A percentile compares a stretch with the other conserved stretches of the same genome.
Evolutionary conservation across 1,140 invertebrate species (phyloP).

Genomic region (Yoshiicerus persimilis): DNA sequence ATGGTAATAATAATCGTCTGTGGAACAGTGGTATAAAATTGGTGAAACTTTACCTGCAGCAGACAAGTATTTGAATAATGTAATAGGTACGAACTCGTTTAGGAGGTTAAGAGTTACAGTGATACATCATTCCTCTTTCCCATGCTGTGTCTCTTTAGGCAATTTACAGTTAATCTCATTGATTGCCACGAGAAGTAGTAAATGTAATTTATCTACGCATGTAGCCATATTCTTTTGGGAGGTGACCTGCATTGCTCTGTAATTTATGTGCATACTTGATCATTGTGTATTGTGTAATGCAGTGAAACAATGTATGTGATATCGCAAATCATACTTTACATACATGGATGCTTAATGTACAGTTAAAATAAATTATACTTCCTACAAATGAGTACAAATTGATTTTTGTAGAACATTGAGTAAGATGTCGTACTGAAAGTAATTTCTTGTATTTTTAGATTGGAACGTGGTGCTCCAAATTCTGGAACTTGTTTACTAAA

Average conservation of each 20-base stretch:
- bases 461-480: slow-evolving; percentile 76
- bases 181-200: not conserved
- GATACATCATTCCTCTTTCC: not conserved
- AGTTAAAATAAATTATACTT: not conserved
- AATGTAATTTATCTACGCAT: slow-evolving; percentile 1
- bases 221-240: not conserved
- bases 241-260: not conserved
- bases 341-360: not conserved
- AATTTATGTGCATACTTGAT: not conserved
- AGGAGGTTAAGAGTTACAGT: not conserved
- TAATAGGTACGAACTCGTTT: not conserved
- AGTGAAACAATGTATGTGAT: not conserved
- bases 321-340: too few species aligned
- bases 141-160: not conserved
- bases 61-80: not conserved
- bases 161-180: slow-evolving; percentile 18
- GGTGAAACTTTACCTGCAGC: not conserved
- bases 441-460: slow-evolving; percentile 60
- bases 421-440: not conserved
- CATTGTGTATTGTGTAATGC: not conserved
- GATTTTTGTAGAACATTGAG: not conserved
- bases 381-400: not conserved
- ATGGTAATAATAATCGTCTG: too few species aligned
- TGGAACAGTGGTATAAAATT: not conserved
- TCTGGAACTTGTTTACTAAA: slow-evolving; percentile 85